Evolutionary conservation across 2,888 invertebrate genomes (phyloP), one percentile per base, ranked within the genome.

Genomic region (Rhagophthalmus giganteus): DNA sequence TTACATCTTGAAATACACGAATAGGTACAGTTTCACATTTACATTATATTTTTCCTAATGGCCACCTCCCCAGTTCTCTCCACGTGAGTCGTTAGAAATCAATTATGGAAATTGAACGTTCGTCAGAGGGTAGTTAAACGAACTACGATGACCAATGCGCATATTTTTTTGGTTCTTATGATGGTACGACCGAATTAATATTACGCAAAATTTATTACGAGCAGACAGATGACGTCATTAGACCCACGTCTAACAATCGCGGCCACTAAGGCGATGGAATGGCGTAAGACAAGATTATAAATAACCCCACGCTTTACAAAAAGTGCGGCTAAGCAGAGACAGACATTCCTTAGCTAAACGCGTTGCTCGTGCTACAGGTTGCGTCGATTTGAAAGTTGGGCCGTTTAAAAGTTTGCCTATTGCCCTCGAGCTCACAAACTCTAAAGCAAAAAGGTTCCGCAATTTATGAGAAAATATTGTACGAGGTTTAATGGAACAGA

Each of bases 1-100:
- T 70, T 68, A 67, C 70, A 70, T 69, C 63, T 65, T 63, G 55
- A 65, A 65, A 66, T 65, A 67, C 66, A 63, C 58, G 64, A 64
- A 65, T 60, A n/a, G n/a, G n/a, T n/a, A 60, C 58, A 60, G 46
- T 51, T 57, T 55, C 46, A 46, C 51, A 54, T 57, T 57, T 51
- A 50, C 54, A 45, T 56, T 53, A n/a, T n/a, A n/a, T 48, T 49
- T 39, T 53, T 52, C 47, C 41, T 40, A 44, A 46, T 41, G 24
- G 41, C 25, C 24, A 34, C 34, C 16, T 33, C 16, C 11, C 14
- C n/a, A 24, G 16, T 14, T 9, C 3, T 15, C 24, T 34, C 3
- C 11, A 11, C 15, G 16, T 25, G 14, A 26, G 28, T 9, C 25
- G 31, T 14, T 24, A 31, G 12, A 27, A 37, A 45, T 35, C 34